Conservation (phyloP, 2,113 vertebrate genomes). For the Mobula hypostoma region DNA sequence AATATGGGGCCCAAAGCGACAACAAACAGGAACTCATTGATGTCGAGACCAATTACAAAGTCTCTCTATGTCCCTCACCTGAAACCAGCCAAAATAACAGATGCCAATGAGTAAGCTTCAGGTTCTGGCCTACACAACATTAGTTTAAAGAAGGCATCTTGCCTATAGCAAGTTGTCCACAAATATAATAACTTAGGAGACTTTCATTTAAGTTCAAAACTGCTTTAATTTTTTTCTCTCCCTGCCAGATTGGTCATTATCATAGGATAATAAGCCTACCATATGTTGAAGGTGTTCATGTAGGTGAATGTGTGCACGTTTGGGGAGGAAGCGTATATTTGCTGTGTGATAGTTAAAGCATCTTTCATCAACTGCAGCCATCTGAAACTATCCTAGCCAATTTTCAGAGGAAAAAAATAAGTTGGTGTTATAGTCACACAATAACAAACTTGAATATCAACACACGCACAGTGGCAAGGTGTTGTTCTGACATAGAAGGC, state of each 20-base stretch:
- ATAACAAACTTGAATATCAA: constrained; percentile 2
- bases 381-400: constrained; percentile 26
- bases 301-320: constrained; percentile 26
- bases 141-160: background rate
- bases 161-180: background rate
- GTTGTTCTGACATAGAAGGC: constrained; percentile 18
- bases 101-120: no score
- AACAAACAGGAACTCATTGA: background rate
- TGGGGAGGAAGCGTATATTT: background rate
- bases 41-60: background rate
- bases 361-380: constrained; percentile 11
- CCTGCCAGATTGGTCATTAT: background rate
- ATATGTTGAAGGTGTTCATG: constrained; percentile 23
- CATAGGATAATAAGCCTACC: background rate
- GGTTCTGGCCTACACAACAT: no score
- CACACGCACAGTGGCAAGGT: background rate
- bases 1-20: background rate
- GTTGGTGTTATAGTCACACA: constrained; percentile 25
- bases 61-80: background rate
- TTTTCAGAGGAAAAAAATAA: background rate
- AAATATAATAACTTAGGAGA: background rate
- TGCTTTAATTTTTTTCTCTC: background rate
- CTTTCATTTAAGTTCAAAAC: background rate
- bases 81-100: background rate
- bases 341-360: constrained; percentile 18